Percentiles rank a stretch among this genome's conserved stretches.
Conservation (phyloP, 2,888 invertebrate species). For the Prosopocoilus inquinatus region DNA sequence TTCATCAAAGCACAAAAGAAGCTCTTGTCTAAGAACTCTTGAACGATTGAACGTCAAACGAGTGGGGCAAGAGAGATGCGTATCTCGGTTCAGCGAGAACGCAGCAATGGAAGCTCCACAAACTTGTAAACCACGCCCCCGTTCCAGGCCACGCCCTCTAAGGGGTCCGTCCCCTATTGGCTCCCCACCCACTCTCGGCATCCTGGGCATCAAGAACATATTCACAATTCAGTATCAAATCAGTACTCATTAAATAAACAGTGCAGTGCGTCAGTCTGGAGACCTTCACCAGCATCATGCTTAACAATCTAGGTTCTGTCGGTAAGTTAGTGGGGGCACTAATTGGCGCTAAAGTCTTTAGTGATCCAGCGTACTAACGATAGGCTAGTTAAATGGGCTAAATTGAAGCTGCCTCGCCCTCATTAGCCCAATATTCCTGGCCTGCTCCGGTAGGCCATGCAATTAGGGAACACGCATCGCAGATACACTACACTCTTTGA, state of each 20-base stretch:
- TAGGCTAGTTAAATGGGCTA: conserved; percentile 53
- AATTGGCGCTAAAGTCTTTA: conserved; percentile 53
- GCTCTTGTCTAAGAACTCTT: conserved; percentile 11
- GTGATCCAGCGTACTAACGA: conserved; percentile 51
- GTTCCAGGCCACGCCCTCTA: conserved; percentile 30
- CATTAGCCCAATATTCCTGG: conserved; percentile 49
- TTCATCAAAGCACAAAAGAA: conserved; percentile 18
- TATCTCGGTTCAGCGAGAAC: conserved; percentile 15
- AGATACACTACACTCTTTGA: conserved; percentile 35
- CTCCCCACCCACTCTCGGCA: conserved; percentile 43
- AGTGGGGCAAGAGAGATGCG: conserved; percentile 15
- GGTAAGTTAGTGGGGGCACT: conserved; percentile 52
- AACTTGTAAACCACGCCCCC: conserved; percentile 8
- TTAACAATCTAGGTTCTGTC: conserved; percentile 51
- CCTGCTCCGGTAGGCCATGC: conserved; percentile 50
- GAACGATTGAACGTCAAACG: conserved; percentile 16
- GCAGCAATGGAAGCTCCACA: conserved; percentile 28
- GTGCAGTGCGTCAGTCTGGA: conserved; percentile 48
- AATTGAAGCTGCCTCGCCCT: conserved; percentile 53
- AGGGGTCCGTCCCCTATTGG: conserved; percentile 43
- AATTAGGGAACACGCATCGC: conserved; percentile 46
- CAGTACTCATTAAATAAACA: conserved; percentile 56
- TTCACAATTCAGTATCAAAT: conserved; percentile 54
- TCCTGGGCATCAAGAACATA: conserved; percentile 48
- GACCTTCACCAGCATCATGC: conserved; percentile 42